Conservation (phyloP, 2,797 vertebrate species). For the Arnoldichthys spilopterus region DNA sequence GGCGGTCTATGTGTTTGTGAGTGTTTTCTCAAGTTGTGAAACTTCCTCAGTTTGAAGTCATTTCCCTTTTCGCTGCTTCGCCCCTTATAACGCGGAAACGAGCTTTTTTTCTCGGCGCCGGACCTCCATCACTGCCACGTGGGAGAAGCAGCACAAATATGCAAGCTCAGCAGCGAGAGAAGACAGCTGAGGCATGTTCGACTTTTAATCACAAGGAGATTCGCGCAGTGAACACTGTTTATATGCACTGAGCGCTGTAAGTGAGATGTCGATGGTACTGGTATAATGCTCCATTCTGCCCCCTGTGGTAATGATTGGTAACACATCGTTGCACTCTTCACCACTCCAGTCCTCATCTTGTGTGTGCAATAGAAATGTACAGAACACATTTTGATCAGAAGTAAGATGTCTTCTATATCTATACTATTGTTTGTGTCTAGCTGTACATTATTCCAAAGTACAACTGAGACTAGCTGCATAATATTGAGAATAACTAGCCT, state of each 20-base stretch:
- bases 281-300: neutral
- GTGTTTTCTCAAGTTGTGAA: slow-evolving; percentile 73
- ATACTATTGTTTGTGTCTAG: too few species aligned
- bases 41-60: slow-evolving; percentile 71
- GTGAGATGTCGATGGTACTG: neutral
- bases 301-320: neutral
- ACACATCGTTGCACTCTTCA: neutral
- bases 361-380: too few species aligned
- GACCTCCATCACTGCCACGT: neutral
- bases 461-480: too few species aligned
- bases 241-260: neutral
- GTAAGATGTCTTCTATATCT: too few species aligned
- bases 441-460: too few species aligned
- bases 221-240: too few species aligned
- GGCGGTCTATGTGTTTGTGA: too few species aligned
- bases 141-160: neutral
- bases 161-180: neutral
- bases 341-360: too few species aligned
- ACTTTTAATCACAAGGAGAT: too few species aligned
- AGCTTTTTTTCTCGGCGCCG: neutral
- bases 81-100: slow-evolving; percentile 19
- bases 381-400: too few species aligned
- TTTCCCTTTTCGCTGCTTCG: slow-evolving; percentile 38
- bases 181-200: too few species aligned
- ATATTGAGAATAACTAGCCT: too few species aligned